Conservation (phyloP, 2,797 vertebrate species). For the Telmatherina bonti region DNA sequence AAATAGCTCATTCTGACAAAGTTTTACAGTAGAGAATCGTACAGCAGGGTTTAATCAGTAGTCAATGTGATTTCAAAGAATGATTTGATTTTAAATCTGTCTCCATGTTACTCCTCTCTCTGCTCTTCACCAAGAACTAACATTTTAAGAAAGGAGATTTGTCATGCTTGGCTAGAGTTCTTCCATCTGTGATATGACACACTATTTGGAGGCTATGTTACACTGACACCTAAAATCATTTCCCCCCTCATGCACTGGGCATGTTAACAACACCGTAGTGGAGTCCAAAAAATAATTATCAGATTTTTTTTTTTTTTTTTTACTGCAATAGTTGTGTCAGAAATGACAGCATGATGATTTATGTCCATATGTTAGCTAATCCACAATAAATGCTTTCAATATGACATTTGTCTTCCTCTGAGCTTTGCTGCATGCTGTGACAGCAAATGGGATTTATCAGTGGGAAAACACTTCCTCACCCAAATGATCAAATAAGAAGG, state of each 20-base stretch:
- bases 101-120: neutral
- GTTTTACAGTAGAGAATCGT: neutral
- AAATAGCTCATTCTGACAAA: neutral
- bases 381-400: slow-evolving; percentile 34
- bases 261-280: slow-evolving; percentile 39
- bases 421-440: slow-evolving; percentile 35
- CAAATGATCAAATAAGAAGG: slow-evolving; percentile 47
- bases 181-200: slow-evolving; percentile 31
- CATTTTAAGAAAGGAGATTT: neutral
- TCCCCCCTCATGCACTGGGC: slow-evolving; percentile 17
- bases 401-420: slow-evolving; percentile 42
- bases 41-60: neutral
- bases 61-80: slow-evolving; percentile 4
- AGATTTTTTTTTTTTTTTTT: too few species aligned
- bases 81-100: neutral
- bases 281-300: slow-evolving; percentile 38
- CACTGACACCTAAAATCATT: slow-evolving; percentile 22
- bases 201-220: slow-evolving; percentile 29
- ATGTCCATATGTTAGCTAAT: slow-evolving; percentile 39
- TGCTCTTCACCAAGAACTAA: too few species aligned
- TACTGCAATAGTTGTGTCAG: slow-evolving; percentile 29
- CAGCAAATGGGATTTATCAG: slow-evolving; percentile 43
- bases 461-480: slow-evolving; percentile 42
- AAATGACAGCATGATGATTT: slow-evolving; percentile 33
- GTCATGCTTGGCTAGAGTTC: slow-evolving; percentile 23